Conservation (phyloP, 2,797 vertebrate species). For the Halcyon badia region DNA sequence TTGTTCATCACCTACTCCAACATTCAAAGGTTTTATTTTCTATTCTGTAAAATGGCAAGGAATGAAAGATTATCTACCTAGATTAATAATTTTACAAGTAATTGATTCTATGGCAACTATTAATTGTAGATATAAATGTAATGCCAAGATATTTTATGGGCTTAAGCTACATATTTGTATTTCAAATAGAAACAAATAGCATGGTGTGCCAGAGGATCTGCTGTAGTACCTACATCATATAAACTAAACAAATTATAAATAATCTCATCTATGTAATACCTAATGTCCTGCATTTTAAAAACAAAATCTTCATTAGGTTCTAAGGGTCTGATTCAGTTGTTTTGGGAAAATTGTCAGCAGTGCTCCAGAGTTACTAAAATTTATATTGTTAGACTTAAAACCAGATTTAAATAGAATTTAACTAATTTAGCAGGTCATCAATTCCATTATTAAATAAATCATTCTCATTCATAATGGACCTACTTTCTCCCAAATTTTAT, state of each 20-base stretch:
- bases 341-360: not conserved
- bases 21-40: not conserved
- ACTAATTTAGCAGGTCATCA: not conserved
- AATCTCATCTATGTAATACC: not conserved
- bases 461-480: constrained; percentile 40
- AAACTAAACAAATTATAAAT: not conserved
- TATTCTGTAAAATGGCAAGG: not conserved
- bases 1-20: not conserved
- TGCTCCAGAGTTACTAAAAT: not conserved
- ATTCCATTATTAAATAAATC: constrained; percentile 1
- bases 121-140: not conserved
- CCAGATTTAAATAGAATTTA: not conserved
- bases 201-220: not conserved
- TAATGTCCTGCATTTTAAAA: not conserved
- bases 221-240: not conserved
- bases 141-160: not conserved
- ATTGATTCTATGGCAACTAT: not conserved
- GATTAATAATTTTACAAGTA: not conserved
- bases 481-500: constrained; percentile 36
- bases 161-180: not conserved
- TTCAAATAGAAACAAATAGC: not conserved
- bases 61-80: not conserved
- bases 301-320: not conserved
- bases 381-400: not conserved
- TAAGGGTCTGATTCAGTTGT: not conserved